phyloP scores from a whole-genome alignment of 2,888 invertebrate genomes.

The Dysmachus trigonus region DNA sequence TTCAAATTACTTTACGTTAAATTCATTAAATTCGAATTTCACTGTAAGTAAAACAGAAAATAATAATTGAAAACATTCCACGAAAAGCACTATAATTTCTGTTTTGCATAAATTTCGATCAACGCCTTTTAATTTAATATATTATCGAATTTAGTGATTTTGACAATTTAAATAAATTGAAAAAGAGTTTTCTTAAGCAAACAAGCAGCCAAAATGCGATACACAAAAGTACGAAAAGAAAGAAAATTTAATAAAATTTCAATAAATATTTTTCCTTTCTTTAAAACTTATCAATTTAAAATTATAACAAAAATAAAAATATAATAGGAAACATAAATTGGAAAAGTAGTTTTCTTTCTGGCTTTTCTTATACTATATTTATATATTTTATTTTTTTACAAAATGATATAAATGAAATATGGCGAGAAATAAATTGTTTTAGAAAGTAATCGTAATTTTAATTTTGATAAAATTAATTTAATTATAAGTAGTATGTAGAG shows the following conservation, averaged over 20 bases:
- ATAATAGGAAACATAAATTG: too few relatives aligned
- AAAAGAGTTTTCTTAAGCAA: neutral
- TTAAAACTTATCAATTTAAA: too few relatives aligned
- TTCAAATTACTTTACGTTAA: neutral
- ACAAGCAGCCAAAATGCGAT: neutral
- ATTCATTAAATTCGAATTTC: neutral
- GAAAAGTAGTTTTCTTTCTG: neutral
- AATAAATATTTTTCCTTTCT: too few relatives aligned
- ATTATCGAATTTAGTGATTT: too few relatives aligned
- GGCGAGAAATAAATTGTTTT: neutral
- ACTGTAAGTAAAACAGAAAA: neutral
- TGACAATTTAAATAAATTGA: too few relatives aligned
- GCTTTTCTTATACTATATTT: neutral
- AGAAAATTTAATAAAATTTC: too few relatives aligned
- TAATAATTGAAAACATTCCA: neutral
- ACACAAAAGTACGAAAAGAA: neutral
- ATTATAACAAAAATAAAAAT: too few relatives aligned
- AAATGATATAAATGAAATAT: neutral
- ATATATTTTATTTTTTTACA: neutral
- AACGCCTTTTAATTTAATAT: neutral
- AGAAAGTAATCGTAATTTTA: neutral
- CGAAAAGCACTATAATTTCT: neutral
- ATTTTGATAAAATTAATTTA: neutral
- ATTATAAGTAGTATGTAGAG: constrained; percentile 40
- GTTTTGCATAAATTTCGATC: neutral